Evolutionary conservation across 2,113 vertebrate species (phyloP), one percentile per base, ranked within the genome.

Genomic region (Laticauda colubrina): DNA sequence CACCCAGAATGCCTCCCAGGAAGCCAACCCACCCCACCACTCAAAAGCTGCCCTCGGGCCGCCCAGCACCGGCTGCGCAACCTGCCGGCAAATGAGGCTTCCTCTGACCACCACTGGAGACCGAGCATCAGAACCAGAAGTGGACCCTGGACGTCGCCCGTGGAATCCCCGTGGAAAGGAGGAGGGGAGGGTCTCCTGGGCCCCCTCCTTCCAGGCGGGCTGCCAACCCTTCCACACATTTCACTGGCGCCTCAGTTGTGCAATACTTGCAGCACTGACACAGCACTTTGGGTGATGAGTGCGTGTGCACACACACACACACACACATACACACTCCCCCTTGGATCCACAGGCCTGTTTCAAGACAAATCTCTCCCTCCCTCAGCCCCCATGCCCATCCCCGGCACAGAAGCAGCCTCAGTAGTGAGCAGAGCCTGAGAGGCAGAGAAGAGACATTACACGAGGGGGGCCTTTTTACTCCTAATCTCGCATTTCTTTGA

Each of bases 41-140:
- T n/a, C 12, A n/a, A 34, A 53, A 53, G 0, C 11, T 20, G 1
- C 15, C 1, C n/a, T 39, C 2, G 15, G 69, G 15, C 69, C 69
- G 7, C 18, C n/a, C 1, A 18, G 15, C 69, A 6, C n/a, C 0
- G 29, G 5, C 57, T 15, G 14, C 0, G 12, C n/a, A 6, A 34
- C 64, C 15, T 7, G 69, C n/a, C 69, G 2, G 14, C 69, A 7
- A 39, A 39, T 1, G 15, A 39, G n/a, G 69, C 69, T 8, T 8
- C 69, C 34, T 34, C n/a, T 20, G 69, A 81, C 15, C n/a, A 20
- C n/a, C n/a, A 20, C 15, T 81, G 69, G 69, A 39, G n/a, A 34
- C n/a, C 15, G 1, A 39, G 34, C 69, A 7, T 39, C 69, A 20
- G 69, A 20, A 20, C 6, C n/a, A 39, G n/a, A 18, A 5, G 64